Conservation (phyloP, 1,140 invertebrate species). For the Drosophila prosaltans region DNA sequence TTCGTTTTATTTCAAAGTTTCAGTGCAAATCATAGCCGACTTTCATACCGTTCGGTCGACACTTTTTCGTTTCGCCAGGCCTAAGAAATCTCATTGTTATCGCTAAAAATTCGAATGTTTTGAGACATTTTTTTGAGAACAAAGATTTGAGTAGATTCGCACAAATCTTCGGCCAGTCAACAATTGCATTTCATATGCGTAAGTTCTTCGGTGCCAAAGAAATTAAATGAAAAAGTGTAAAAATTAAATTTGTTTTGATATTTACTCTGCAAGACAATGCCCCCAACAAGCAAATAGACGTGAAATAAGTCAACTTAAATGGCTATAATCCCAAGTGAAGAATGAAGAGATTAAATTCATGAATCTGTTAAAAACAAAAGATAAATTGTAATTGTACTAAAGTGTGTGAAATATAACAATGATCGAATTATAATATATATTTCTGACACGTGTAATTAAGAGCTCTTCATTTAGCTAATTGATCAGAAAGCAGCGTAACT, state of each 20-base stretch:
- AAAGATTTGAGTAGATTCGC: conserved; percentile 12
- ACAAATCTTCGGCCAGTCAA: not conserved
- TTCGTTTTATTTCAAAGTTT: conserved; percentile 24
- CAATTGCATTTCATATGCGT: not conserved
- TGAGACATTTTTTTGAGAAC: not conserved
- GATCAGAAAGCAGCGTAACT: no score
- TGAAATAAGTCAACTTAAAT: no score
- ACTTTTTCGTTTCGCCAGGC: conserved; percentile 32
- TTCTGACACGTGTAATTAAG: no score
- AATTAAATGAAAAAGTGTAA: not conserved
- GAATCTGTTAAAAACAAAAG: no score
- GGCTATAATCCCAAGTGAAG: no score
- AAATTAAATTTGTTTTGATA: not conserved
- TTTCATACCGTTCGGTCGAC: conserved; percentile 59
- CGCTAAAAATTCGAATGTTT: conserved; percentile 12
- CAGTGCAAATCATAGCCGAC: conserved; percentile 49
- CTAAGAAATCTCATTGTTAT: conserved; percentile 49
- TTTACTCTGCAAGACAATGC: not conserved
- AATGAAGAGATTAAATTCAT: no score
- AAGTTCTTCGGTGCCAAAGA: not conserved
- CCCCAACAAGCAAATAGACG: not conserved
- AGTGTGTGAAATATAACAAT: no score
- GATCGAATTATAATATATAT: no score
- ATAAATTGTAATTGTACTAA: no score
- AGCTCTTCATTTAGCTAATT: no score